Percentiles rank a stretch among this genome's conserved stretches.
Conservation (phyloP, 2,888 invertebrate species). For the Cataglyphis cursor region DNA sequence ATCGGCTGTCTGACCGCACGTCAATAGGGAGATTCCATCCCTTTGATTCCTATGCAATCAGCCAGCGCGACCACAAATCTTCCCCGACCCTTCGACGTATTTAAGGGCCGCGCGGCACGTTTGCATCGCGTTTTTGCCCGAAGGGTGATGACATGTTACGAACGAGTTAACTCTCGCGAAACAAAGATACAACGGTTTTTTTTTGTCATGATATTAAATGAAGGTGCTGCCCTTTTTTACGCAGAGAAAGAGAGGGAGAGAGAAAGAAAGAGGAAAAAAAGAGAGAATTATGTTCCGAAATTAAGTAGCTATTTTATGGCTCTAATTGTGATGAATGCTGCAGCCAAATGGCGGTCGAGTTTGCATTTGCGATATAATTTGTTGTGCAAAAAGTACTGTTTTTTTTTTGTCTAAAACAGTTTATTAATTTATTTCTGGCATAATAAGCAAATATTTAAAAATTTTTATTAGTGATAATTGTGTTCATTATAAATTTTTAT, state of each 20-base stretch:
- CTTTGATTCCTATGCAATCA: constrained; percentile 26
- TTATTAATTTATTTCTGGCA: constrained; percentile 2
- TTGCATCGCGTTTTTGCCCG: constrained; percentile 35
- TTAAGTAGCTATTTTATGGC: constrained; percentile 76
- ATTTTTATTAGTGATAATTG: background rate
- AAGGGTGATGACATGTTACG: constrained; percentile 53
- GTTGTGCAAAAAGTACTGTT: background rate
- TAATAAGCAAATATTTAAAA: background rate
- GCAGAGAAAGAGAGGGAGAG: background rate
- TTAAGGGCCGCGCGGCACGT: constrained; percentile 22
- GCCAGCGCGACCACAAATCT: constrained; percentile 64
- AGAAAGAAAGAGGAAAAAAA: background rate
- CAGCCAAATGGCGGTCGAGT: constrained; percentile 16
- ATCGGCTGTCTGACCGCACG: constrained; percentile 55
- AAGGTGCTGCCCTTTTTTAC: constrained; percentile 42
- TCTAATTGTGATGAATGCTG: constrained; percentile 77
- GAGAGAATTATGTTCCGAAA: constrained; percentile 25
- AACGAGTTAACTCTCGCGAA: constrained; percentile 57
- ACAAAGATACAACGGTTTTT: constrained; percentile 56
- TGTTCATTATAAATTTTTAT: background rate
- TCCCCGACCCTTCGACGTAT: constrained; percentile 55
- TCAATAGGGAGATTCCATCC: constrained; percentile 37
- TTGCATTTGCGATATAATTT: constrained; percentile 13
- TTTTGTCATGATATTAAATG: constrained; percentile 41
- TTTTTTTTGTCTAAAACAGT: background rate